Evolutionary conservation across 2,888 invertebrate genomes (phyloP).

Genomic region (Calephelis perditalis): DNA sequence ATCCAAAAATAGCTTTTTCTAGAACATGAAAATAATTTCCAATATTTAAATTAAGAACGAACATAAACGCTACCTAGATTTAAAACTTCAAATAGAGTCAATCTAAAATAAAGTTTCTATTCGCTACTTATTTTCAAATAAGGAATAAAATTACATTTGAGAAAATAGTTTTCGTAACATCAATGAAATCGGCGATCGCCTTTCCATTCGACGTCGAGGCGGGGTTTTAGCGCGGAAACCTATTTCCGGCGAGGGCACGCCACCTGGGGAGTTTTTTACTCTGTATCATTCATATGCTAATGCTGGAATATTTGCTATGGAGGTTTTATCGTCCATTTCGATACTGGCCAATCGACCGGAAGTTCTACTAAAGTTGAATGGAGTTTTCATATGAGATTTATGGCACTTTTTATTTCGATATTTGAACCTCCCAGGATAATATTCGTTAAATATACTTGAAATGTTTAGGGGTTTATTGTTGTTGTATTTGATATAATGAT

Average conservation of each 20-base stretch:
- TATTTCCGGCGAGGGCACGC: constrained; percentile 56
- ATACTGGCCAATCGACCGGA: constrained; percentile 34
- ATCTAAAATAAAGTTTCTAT: no score
- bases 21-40: no score
- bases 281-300: constrained; percentile 70
- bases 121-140: neutral
- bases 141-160: neutral
- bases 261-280: constrained; percentile 63
- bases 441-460: no score
- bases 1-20: no score
- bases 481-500: constrained; percentile 11
- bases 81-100: no score
- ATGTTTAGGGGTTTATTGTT: no score
- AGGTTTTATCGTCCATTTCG: constrained; percentile 32
- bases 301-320: constrained; percentile 44
- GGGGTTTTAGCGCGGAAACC: constrained; percentile 27
- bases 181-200: constrained; percentile 11
- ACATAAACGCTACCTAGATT: no score
- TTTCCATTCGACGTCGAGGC: constrained; percentile 1
- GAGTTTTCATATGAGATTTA: constrained; percentile 8
- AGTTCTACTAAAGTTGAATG: constrained; percentile 22
- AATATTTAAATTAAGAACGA: no score
- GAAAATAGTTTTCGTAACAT: constrained; percentile 4
- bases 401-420: neutral
- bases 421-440: no score